phyloP scores from a whole-genome alignment of 2,888 invertebrate species.

The Stenoptilia bipunctidactyla region DNA sequence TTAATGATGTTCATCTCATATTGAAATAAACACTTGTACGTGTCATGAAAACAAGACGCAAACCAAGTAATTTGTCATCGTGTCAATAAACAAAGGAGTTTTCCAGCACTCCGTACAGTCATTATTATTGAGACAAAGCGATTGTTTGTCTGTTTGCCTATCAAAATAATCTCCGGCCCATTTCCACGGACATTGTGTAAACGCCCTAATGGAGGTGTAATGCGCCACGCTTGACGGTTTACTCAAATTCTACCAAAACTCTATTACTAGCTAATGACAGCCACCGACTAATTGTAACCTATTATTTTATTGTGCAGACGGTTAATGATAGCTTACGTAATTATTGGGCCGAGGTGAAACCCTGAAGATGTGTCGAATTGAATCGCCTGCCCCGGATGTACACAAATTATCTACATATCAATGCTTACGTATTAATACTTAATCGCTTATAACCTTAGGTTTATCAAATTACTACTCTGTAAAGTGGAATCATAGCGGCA shows the following conservation, averaged over 20 bases:
- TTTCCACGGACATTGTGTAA: constrained; percentile 70
- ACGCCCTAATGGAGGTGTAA: constrained; percentile 68
- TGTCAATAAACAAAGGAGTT: background rate
- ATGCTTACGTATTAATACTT: constrained; percentile 52
- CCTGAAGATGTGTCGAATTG: constrained; percentile 68
- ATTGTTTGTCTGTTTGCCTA: constrained; percentile 63
- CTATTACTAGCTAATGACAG: constrained; percentile 70
- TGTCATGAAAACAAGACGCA: too few relatives aligned
- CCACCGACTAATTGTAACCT: constrained; percentile 62
- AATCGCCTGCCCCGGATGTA: constrained; percentile 44
- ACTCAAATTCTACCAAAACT: constrained; percentile 69
- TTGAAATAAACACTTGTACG: too few relatives aligned
- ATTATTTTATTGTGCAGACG: constrained; percentile 64
- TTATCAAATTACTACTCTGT: background rate
- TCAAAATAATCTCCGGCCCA: constrained; percentile 68
- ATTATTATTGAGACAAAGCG: constrained; percentile 66
- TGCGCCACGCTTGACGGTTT: constrained; percentile 72
- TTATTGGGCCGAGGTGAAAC: constrained; percentile 66
- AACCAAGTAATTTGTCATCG: too few relatives aligned
- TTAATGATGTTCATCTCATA: too few relatives aligned
- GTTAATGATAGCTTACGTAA: constrained; percentile 60
- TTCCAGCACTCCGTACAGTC: constrained; percentile 41
- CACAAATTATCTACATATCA: constrained; percentile 32
- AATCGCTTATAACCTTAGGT: constrained; percentile 23
- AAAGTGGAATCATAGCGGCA: constrained; percentile 7